Base-by-base conservation (phyloP, 2,888 invertebrate species). In the Dyspetes luteomarginatus region DNA sequence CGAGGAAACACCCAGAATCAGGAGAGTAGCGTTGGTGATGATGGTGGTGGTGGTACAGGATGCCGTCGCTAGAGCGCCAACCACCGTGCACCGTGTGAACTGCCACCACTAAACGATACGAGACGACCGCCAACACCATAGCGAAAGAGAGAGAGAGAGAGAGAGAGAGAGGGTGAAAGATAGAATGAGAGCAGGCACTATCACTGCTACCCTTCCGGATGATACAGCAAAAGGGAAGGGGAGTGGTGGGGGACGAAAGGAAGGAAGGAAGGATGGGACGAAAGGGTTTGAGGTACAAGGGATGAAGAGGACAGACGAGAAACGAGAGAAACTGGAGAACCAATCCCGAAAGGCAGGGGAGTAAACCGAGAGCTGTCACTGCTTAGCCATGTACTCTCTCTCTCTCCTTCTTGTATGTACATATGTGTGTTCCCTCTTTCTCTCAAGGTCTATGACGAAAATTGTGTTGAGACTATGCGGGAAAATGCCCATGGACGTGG, bases 301-400 rank as follows among this genome's bases (percentile, higher is more conserved):
- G 64, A 64, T 22, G 41, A 55, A 64, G 22, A 30, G 15, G 19
- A 67, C 64, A 43, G 45, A 48, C 56, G 24, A 78, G 65, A 41
- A 41, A 22, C 60, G 69, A 56, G 26, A 22, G 58, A 72, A 56
- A 65, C 19, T 22, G 73, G 60, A 67, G 69, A 76, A 72, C 83
- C 75, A 77, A 80, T 72, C 76, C 56, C 45, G 50, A 64, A 52
- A 60, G 69, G 67, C 67, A 72, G 60, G 36, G 87, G 84, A 82
- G 87, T 81, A 81, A 7, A 36, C 9, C 36, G 36, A 83, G 85
- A 86, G 84, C 85, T 84, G 85, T 86, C 86, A 82, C 84, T 85
- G 86, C 85, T 80, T 69, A 36, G 12, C 12, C 9, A 12, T 36
- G 7, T 36, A 1, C 2, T 36, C 36, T 36, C 9, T 36, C 36